Percentiles rank a stretch among this genome's conserved stretches.
Conservation (phyloP, 2,797 vertebrate genomes). For the Microhierax caerulescens region DNA sequence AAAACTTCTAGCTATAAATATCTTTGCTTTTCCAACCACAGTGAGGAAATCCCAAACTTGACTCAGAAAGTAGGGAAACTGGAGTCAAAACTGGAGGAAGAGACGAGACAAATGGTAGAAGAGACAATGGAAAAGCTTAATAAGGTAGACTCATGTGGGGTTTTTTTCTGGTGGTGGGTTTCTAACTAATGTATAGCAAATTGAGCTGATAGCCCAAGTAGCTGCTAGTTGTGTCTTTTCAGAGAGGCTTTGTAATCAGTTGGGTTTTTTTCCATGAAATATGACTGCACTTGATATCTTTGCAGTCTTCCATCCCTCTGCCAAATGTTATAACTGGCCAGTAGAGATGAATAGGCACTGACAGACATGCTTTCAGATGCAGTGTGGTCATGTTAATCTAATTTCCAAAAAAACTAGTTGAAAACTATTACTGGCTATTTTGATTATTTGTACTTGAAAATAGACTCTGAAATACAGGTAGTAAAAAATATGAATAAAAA, state of each 20-base stretch:
- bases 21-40: constrained; percentile 38
- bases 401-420: not conserved
- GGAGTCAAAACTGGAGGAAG: constrained; percentile 65
- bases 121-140: not conserved
- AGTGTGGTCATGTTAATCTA: not conserved
- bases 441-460: not conserved
- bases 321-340: not conserved
- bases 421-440: not conserved
- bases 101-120: constrained; percentile 6
- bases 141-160: constrained; percentile 32
- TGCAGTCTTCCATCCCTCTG: not conserved
- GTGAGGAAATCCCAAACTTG: constrained; percentile 79
- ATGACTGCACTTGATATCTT: not conserved
- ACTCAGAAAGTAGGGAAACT: constrained; percentile 67
- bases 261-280: not conserved
- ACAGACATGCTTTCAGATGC: not conserved
- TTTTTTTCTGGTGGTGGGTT: not conserved
- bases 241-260: not conserved
- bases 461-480: not conserved
- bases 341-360: not conserved
- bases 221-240: not conserved
- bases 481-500: constrained; percentile 25
- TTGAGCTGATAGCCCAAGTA: not conserved
- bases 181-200: not conserved
- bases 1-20: not conserved